Conservation (phyloP, 2,888 invertebrate genomes). For the Adelphocoris suturalis region DNA sequence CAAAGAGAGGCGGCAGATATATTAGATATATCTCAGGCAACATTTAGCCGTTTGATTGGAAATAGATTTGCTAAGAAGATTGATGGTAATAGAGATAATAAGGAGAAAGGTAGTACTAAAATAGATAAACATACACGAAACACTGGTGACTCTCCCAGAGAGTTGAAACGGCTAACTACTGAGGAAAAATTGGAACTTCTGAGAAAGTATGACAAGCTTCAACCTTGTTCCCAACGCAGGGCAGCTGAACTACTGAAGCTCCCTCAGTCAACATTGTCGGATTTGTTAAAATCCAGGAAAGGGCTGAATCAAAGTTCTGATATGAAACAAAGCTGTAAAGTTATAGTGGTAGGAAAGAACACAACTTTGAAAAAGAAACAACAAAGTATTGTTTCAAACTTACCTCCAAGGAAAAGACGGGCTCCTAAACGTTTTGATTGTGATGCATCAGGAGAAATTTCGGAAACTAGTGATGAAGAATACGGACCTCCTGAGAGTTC, state of each 20-base stretch:
- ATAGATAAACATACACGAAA: background rate
- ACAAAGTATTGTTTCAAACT: background rate
- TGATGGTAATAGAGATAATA: background rate
- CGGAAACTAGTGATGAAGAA: background rate
- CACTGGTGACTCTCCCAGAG: background rate
- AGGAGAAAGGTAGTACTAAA: background rate
- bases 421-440: conserved; percentile 13
- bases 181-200: background rate
- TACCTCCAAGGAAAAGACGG: conserved; percentile 4
- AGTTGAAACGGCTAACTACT: background rate
- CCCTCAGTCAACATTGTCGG: background rate
- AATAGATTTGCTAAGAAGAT: conserved; percentile 15
- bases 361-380: background rate
- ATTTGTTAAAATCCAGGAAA: background rate
- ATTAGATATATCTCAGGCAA: background rate
- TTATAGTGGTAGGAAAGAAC: background rate
- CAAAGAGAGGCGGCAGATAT: background rate
- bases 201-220: background rate
- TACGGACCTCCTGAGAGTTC: background rate
- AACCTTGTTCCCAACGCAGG: background rate
- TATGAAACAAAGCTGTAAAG: background rate
- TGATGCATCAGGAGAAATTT: background rate
- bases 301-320: background rate
- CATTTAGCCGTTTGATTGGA: conserved; percentile 13
- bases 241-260: background rate